Percentiles rank a stretch among this genome's conserved stretches.
phyloP scores from a whole-genome alignment of 2,888 invertebrate genomes.

The Drosophila seclusa region DNA sequence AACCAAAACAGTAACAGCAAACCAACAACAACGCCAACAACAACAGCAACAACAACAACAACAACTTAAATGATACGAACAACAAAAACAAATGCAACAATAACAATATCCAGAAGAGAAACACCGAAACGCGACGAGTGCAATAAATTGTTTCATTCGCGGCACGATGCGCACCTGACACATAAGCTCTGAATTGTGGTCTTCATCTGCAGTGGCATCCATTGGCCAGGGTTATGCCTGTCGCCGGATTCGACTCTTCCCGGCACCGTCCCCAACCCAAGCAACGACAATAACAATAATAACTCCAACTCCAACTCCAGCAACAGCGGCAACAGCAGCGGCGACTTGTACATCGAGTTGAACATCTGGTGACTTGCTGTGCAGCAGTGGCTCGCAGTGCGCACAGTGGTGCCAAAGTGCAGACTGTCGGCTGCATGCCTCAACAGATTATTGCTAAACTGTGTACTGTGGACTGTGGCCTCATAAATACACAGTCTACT shows the following conservation, averaged over 20 bases:
- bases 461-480: not conserved
- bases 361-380: constrained; percentile 74
- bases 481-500: not conserved
- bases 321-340: constrained; percentile 29
- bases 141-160: constrained; percentile 77
- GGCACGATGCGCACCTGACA: constrained; percentile 74
- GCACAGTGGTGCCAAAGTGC: constrained; percentile 54
- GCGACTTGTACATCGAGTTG: constrained; percentile 55
- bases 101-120: constrained; percentile 16
- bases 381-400: constrained; percentile 32
- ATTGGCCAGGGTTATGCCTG: constrained; percentile 38
- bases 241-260: constrained; percentile 25
- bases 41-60: constrained; percentile 9
- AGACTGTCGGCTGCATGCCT: not conserved
- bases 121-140: constrained; percentile 47
- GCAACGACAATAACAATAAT: constrained; percentile 37
- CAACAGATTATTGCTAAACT: not conserved
- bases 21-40: constrained; percentile 5
- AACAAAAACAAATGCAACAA: constrained; percentile 27
- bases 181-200: constrained; percentile 76
- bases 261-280: constrained; percentile 5
- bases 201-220: constrained; percentile 60
- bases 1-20: not conserved
- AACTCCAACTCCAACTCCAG: constrained; percentile 19
- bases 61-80: not conserved